Conservation (phyloP, 2,113 vertebrate species). For the Rhadina sibilatrix region DNA sequence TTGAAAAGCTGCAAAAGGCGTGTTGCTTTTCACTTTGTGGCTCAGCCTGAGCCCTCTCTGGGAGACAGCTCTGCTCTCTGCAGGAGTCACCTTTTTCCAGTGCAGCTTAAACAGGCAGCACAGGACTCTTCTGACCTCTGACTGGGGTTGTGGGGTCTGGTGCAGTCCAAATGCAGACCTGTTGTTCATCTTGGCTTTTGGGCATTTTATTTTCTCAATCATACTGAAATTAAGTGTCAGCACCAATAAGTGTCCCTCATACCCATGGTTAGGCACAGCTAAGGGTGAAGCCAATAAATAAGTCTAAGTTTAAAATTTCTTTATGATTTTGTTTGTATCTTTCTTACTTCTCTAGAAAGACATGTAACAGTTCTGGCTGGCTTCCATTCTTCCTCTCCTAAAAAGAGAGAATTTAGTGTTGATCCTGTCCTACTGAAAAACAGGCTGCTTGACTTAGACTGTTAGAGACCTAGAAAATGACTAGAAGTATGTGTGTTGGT, state of each 20-base stretch:
- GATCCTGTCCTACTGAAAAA: neutral
- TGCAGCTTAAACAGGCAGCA: neutral
- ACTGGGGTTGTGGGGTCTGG: neutral
- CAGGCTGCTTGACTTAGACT: neutral
- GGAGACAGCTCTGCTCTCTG: neutral
- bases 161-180: neutral
- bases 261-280: neutral
- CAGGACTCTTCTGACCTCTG: neutral
- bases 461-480: neutral
- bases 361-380: neutral
- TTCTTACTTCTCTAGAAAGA: neutral
- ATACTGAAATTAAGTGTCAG: neutral
- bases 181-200: neutral
- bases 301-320: neutral
- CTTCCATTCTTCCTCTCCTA: neutral
- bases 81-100: neutral
- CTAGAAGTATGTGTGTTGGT: neutral
- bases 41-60: neutral
- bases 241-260: neutral
- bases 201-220: neutral
- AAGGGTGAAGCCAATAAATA: neutral
- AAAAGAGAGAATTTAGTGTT: neutral
- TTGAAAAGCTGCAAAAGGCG: fast-evolving
- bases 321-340: neutral
- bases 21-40: fast-evolving